Evolutionary conservation across 2,888 invertebrate species (phyloP).

Genomic region (Erebia palarica): DNA sequence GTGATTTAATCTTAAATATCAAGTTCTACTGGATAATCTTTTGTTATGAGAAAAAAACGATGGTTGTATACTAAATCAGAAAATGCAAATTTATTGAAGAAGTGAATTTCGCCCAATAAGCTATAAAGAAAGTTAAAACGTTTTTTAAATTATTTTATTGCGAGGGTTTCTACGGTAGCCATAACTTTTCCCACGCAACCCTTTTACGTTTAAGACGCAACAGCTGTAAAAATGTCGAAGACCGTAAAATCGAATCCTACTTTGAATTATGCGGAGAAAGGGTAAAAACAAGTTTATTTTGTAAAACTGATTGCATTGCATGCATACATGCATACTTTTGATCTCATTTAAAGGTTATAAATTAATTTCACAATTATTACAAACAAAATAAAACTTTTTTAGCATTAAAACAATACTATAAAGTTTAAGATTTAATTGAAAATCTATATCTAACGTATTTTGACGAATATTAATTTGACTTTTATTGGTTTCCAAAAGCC

Average conservation of each 20-base stretch:
- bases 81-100: neutral
- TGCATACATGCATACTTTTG: too few relatives aligned
- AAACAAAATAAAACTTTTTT: too few relatives aligned
- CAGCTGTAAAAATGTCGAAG: slow-evolving; percentile 20
- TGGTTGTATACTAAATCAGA: neutral
- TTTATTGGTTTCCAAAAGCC: too few relatives aligned
- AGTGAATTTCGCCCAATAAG: neutral
- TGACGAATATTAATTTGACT: too few relatives aligned
- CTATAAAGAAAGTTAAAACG: slow-evolving; percentile 16
- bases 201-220: slow-evolving; percentile 12
- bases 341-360: too few relatives aligned
- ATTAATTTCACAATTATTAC: too few relatives aligned
- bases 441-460: too few relatives aligned
- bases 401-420: too few relatives aligned
- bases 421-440: too few relatives aligned
- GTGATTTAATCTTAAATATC: too few relatives aligned
- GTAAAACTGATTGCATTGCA: too few relatives aligned
- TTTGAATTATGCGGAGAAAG: slow-evolving; percentile 4
- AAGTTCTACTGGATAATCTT: neutral
- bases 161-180: slow-evolving; percentile 10
- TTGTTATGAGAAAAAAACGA: neutral
- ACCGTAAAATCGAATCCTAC: slow-evolving; percentile 12
- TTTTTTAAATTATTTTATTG: slow-evolving; percentile 10
- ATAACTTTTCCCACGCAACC: slow-evolving; percentile 9
- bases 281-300: neutral